These are phyloP conservation scores for Dreissena rostriformis DNA, from an alignment of 1,140 invertebrate species.

Conservation along the genomic window DNA sequence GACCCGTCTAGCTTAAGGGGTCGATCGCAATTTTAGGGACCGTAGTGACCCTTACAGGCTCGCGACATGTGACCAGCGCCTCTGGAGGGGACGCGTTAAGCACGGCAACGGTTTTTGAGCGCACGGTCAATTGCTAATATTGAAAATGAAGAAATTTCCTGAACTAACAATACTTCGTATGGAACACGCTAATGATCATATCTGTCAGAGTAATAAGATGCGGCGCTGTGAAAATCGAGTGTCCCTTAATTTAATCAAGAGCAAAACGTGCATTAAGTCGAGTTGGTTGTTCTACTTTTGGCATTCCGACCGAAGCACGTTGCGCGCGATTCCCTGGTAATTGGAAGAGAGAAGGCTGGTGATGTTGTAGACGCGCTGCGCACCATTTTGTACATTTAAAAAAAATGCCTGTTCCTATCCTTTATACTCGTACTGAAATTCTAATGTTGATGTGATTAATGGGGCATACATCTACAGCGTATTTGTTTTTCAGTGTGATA, in stretches of 20 bases:
- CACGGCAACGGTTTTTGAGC: conserved; percentile 11
- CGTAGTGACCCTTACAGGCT: conserved; percentile 10
- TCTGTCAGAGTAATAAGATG: conserved; percentile 50
- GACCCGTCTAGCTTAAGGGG: neutral
- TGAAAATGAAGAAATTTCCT: conserved; percentile 36
- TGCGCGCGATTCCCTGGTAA: neutral
- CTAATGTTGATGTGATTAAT: no score
- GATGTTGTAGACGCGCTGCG: no score
- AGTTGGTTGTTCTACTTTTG: conserved; percentile 1
- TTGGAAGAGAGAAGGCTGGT: neutral
- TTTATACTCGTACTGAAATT: no score
- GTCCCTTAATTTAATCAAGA: conserved; percentile 54
- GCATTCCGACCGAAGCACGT: neutral
- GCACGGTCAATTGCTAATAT: conserved; percentile 52
- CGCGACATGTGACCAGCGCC: conserved; percentile 39
- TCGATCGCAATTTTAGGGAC: neutral
- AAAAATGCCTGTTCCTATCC: no score
- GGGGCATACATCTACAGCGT: no score
- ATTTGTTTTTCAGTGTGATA: no score
- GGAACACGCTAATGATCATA: conserved; percentile 45
- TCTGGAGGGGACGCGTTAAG: conserved; percentile 34
- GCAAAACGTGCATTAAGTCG: conserved; percentile 35
- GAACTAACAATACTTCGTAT: conserved; percentile 50
- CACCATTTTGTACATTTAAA: no score
- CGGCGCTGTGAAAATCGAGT: conserved; percentile 53